Evolutionary conservation across 37 sponge, comb jelly and placozoan genomes (phyloP).

Genomic region (Diacarnus erythraeanus): DNA sequence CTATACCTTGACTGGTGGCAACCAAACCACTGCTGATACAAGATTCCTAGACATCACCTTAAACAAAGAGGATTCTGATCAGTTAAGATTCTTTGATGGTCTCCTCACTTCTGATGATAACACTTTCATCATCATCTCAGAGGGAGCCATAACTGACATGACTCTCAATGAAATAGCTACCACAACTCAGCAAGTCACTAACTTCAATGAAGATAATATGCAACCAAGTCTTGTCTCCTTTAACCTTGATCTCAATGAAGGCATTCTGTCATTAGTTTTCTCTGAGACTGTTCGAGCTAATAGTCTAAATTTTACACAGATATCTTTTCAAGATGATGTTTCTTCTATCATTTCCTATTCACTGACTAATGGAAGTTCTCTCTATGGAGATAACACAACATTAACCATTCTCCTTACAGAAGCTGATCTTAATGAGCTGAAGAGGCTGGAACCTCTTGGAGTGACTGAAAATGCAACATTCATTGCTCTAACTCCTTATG

Average conservation of each 20-base stretch:
- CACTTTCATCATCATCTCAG: conserved; percentile 54
- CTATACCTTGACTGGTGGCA: conserved; percentile 79
- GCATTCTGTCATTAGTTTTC: conserved; percentile 59
- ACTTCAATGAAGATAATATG: conserved; percentile 44
- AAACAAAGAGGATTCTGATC: conserved; percentile 87
- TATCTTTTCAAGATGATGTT: conserved; percentile 53
- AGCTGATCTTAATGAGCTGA: conserved; percentile 84
- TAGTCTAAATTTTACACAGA: conserved; percentile 56
- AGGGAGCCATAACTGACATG: conserved; percentile 70
- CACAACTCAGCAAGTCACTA: conserved; percentile 26
- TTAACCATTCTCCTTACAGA: conserved; percentile 50
- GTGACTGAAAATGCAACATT: conserved; percentile 38
- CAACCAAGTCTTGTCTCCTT: conserved; percentile 61
- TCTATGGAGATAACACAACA: conserved; percentile 72
- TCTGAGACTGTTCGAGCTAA: conserved; percentile 73
- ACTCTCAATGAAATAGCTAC: conserved; percentile 48
- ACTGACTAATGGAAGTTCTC: conserved; percentile 63
- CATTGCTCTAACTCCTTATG: conserved; percentile 54
- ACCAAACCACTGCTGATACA: conserved; percentile 51
- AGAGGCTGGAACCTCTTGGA: conserved; percentile 58
- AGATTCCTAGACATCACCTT: conserved; percentile 70
- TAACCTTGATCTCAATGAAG: conserved; percentile 72
- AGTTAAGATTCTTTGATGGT: conserved; percentile 63
- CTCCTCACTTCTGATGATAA: conserved; percentile 48
- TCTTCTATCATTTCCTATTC: conserved; percentile 21